Evolutionary conservation across 2,113 vertebrate genomes (phyloP), one percentile per base, ranked within the genome.

Genomic region (Crocuta crocuta): DNA sequence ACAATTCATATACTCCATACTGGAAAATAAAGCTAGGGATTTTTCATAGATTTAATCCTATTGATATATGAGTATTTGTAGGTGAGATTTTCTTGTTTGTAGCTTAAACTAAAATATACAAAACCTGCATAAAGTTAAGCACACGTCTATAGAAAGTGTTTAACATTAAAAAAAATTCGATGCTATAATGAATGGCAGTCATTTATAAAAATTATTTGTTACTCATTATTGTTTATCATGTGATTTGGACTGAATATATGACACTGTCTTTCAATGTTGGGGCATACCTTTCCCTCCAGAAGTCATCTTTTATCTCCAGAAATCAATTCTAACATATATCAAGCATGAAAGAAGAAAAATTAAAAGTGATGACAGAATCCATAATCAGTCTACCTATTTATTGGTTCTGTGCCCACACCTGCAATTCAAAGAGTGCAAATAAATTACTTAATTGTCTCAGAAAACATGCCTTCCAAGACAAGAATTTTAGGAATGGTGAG

Each of bases 401-500:
- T 53, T 94, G 35, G 58, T 86, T 91, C 91, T 87, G 11, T 92
- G 68, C 45, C 55, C 61, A 78, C 78, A 17, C 31, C 71, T 95
- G 63, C 24, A 73, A 10, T 86, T 94, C 61, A 80, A 89, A 39
- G 16, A 86, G 71, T 91, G 82, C 96, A 96, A 95, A 82, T 92
- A 89, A 91, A 78, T 97, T 80, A 80, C 50, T 93, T 84, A 74
- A 84, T 97, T 93, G 53, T 94, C 66, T 89, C 86, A 89, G 81
- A 93, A 97, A 94, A 91, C 91, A 55, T 88, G 23, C 78, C 70
- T 86, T 95, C 74, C 2, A n/a, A 84, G 63, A 82, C 45, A 96
- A 95, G 53, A 94, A 94, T 95, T 97, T 97, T 91, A 82, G 71
- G 78, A 94, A 93, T 93, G 91, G 35, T 82, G 43, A 91, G n/a